These are phyloP conservation scores for Oophaga pumilio DNA, from an alignment of 2,113 vertebrate genomes.

Conservation along the genomic window DNA sequence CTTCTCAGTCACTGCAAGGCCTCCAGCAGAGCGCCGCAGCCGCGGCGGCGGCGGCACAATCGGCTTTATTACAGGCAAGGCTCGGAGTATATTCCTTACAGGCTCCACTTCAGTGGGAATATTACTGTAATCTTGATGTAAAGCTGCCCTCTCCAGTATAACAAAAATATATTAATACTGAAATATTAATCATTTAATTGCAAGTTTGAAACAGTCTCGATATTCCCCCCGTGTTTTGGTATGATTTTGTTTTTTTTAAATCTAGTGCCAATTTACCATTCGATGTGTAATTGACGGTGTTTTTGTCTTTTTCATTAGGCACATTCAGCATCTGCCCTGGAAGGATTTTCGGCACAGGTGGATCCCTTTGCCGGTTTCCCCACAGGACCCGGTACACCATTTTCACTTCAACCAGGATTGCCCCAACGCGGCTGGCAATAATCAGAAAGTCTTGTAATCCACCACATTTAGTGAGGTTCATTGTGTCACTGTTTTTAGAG, in stretches of 20 bases:
- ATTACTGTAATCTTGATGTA: neutral
- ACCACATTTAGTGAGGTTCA: neutral
- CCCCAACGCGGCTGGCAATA: conserved; percentile 95
- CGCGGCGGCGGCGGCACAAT: conserved; percentile 80
- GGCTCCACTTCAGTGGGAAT: neutral
- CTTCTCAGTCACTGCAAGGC: conserved; percentile 81
- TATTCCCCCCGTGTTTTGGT: too few species aligned
- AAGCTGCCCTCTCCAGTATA: neutral
- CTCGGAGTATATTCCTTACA: neutral
- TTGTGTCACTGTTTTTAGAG: neutral
- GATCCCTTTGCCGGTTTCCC: conserved; percentile 88
- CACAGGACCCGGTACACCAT: conserved; percentile 84
- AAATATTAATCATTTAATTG: too few species aligned
- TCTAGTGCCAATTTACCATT: neutral
- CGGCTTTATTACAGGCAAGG: conserved; percentile 88
- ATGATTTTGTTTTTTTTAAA: too few species aligned
- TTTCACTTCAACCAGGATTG: conserved; percentile 88
- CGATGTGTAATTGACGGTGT: neutral
- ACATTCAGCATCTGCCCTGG: conserved; percentile 85
- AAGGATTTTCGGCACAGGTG: conserved; percentile 85
- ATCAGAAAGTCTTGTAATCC: conserved; percentile 32
- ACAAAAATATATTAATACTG: too few species aligned
- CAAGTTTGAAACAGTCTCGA: too few species aligned
- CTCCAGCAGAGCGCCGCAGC: conserved; percentile 82
- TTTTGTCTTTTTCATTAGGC: conserved; percentile 71